Evolutionary conservation across 2,797 vertebrate genomes (phyloP), one percentile per base, ranked within the genome.

Genomic region (Psittacula derbiana): DNA sequence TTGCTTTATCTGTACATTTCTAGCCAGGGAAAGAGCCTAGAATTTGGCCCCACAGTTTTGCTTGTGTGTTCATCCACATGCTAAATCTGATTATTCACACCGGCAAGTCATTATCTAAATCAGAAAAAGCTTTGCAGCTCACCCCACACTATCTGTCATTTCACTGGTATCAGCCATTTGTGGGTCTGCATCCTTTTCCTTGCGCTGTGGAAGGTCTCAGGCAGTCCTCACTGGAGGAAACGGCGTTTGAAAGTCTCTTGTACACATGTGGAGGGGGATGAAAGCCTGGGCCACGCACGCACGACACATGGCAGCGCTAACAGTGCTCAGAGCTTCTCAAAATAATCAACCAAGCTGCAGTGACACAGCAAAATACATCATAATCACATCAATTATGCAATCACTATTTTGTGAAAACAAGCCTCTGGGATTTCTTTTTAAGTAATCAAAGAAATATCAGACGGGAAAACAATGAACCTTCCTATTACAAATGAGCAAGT

Each of bases 351-450:
- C 3, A 47, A 95, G 92, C 62, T 46, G 75, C 83, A 91, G 89
- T 88, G 95, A 95, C 94, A 96, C 78, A 92, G 89, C 93, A 69
- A 95, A 95, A 94, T 90, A 91, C 93, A 95, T 89, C 86, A 84
- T 91, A 96, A 96, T 96, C 88, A 90, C 86, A 87, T 89, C 90
- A 95, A 89, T 95, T 95, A 93, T 74, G 86, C 83, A 92, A 93
- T 91, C 70, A 85, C 72, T 97, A 85, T 86, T 91, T 96, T 96
- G 90, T 95, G 91, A 95, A 96, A 96, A 95, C 76, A 97, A 97
- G 90, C 87, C 78, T 94, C 94, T 95, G 93, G 88, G 70, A 95
- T 96, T 94, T 96, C 94, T 95, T 96, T 96, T 90, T 92, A 91
- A 91, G 86, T 94, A 90, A 97, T 91, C 96, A 93, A 94, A 97